These are phyloP conservation scores for Caenorhabditis sp. DNA, from an alignment of 2,888 invertebrate genomes.

Conservation along the genomic window DNA sequence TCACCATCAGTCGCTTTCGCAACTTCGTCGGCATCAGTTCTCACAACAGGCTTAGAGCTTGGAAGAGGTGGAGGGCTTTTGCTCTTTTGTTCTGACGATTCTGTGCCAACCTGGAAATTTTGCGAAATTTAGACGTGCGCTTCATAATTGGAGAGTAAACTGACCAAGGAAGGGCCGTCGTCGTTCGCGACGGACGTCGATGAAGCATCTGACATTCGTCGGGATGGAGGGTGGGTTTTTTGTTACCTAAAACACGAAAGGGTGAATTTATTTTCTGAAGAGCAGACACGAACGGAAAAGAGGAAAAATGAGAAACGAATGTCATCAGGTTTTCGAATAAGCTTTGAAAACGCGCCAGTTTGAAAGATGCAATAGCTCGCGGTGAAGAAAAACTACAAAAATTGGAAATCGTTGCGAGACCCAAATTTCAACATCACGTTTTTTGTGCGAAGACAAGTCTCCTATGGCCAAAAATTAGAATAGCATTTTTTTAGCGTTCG, in stretches of 20 bases:
- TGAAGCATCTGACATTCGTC: conserved; percentile 46
- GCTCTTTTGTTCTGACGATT: background rate
- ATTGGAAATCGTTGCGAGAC: too few species aligned
- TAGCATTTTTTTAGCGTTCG: too few species aligned
- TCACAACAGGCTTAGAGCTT: conserved; percentile 19
- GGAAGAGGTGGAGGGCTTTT: conserved; percentile 38
- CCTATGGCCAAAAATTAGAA: too few species aligned
- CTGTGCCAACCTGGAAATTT: background rate
- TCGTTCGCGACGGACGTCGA: conserved; percentile 32
- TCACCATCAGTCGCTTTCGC: background rate
- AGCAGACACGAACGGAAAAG: background rate
- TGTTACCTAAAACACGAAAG: conserved; percentile 30
- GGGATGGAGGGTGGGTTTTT: background rate
- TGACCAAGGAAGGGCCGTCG: conserved; percentile 25
- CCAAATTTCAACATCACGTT: too few species aligned
- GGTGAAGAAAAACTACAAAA: too few species aligned
- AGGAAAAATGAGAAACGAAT: background rate
- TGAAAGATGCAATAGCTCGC: too few species aligned
- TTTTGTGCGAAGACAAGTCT: too few species aligned
- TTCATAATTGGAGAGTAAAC: too few species aligned
- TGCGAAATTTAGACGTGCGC: too few species aligned
- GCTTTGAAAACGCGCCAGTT: too few species aligned
- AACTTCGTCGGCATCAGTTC: background rate
- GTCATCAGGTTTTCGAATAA: too few species aligned
- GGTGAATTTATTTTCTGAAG: background rate